These are phyloP conservation scores for Psammodynastes pulverulentus DNA, from an alignment of 2,113 vertebrate genomes.

Conservation along the genomic window DNA sequence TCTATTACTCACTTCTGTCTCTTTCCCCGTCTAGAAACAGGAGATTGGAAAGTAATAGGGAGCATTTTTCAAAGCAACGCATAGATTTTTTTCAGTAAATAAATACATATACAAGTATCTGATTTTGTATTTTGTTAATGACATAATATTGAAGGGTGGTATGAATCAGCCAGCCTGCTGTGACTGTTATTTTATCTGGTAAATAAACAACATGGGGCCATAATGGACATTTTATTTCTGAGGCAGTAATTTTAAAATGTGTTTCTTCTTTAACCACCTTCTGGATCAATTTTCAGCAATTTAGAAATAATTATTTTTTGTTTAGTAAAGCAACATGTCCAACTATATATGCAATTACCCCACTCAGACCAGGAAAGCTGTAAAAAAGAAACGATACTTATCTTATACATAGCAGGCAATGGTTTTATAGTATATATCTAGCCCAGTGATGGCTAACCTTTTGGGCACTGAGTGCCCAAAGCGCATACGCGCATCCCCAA, in stretches of 20 bases:
- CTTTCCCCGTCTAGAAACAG: not conserved
- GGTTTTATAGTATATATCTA: not conserved
- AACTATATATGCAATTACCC: not conserved
- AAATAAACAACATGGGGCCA: constrained; percentile 4
- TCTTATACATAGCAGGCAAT: not conserved
- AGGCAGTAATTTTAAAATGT: constrained; percentile 5
- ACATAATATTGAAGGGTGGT: not conserved
- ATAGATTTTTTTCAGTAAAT: not conserved
- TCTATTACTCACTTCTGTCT: not conserved
- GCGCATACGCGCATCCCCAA: too few relatives aligned
- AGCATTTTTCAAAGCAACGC: not conserved
- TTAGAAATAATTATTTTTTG: constrained; percentile 28
- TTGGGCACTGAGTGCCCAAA: too few relatives aligned
- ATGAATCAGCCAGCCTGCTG: not conserved
- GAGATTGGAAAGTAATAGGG: not conserved
- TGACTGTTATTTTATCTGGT: not conserved
- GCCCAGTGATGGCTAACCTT: too few relatives aligned
- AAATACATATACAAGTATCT: not conserved
- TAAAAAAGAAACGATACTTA: not conserved
- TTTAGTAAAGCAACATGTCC: not conserved
- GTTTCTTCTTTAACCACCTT: constrained; percentile 24
- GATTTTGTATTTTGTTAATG: constrained; percentile 8
- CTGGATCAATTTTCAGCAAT: constrained; percentile 20
- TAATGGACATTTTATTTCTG: not conserved
- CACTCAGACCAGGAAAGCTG: not conserved